Conservation (phyloP, 1,140 invertebrate genomes). For the Drosophila pachea region DNA sequence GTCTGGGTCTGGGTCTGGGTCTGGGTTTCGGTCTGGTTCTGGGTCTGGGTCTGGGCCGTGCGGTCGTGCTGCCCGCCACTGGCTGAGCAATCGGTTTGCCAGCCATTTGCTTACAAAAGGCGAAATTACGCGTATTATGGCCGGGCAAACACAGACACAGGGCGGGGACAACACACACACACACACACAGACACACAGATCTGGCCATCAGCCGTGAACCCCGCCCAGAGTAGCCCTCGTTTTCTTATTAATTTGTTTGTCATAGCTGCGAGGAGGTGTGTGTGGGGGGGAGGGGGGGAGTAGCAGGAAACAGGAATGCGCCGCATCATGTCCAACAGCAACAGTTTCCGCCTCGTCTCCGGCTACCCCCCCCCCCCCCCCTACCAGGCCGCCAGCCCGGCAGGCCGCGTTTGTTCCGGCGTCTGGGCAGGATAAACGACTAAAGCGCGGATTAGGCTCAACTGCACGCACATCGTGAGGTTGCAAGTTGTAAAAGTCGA, state of each 20-base stretch:
- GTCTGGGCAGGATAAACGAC: constrained; percentile 32
- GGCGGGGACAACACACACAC: background rate
- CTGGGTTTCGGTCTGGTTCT: background rate
- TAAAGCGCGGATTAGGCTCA: constrained; percentile 72
- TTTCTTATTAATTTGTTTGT: constrained; percentile 74
- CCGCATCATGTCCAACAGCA: constrained; percentile 51
- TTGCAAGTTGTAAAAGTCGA: constrained; percentile 30
- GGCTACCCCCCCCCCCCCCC: no score
- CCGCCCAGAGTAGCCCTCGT: constrained; percentile 50
- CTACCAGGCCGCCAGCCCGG: no score
- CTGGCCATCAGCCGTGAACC: constrained; percentile 18
- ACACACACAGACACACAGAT: no score
- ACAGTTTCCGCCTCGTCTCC: constrained; percentile 10
- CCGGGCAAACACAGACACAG: constrained; percentile 31
- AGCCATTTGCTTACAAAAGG: constrained; percentile 50
- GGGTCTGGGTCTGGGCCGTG: constrained; percentile 3
- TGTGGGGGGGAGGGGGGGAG: no score
- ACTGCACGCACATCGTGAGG: constrained; percentile 65
- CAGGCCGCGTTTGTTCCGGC: background rate
- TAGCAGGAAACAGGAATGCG: constrained; percentile 55
- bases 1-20: constrained; percentile 2
- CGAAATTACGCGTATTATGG: constrained; percentile 75
- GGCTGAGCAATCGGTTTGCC: constrained; percentile 50
- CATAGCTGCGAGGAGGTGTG: constrained; percentile 42
- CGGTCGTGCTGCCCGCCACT: constrained; percentile 44